A percentile compares a stretch with the other conserved stretches of the same genome.
These are phyloP conservation scores for Aleadryas rufinucha DNA, from an alignment of 2,113 vertebrate genomes.

Conservation along the genomic window DNA sequence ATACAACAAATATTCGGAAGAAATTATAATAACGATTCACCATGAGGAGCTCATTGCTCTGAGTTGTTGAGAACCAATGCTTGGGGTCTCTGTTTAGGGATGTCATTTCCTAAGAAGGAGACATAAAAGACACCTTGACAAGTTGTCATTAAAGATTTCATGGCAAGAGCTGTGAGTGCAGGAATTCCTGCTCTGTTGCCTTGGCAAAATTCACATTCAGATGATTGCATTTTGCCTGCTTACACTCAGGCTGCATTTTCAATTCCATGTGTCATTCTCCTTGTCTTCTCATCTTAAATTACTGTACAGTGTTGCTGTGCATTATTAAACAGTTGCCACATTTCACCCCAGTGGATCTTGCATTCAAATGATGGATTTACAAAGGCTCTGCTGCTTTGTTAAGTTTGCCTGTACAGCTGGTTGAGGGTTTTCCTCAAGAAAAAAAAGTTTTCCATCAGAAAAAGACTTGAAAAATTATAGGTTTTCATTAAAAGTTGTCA, in stretches of 20 bases:
- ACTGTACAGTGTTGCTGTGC: background rate
- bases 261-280: slow-evolving; percentile 37
- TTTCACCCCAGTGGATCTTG: background rate
- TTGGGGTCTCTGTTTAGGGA: background rate
- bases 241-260: slow-evolving; percentile 20
- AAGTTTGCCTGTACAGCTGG: background rate
- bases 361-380: slow-evolving; percentile 5
- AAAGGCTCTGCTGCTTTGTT: background rate
- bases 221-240: slow-evolving; percentile 30
- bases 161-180: background rate
- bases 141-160: background rate
- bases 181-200: background rate
- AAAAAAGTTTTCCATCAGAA: background rate
- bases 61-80: background rate
- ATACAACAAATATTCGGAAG: background rate
- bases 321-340: slow-evolving; percentile 53
- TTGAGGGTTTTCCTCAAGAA: background rate
- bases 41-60: background rate
- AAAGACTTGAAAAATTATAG: background rate
- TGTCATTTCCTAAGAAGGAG: background rate
- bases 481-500: background rate
- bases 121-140: background rate
- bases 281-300: slow-evolving; percentile 30
- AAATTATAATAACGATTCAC: background rate
- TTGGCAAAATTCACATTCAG: background rate